Percentiles rank a stretch among this genome's conserved stretches.
Conservation (phyloP, 64 coral and sea anemone species). For the Montipora capricornis region DNA sequence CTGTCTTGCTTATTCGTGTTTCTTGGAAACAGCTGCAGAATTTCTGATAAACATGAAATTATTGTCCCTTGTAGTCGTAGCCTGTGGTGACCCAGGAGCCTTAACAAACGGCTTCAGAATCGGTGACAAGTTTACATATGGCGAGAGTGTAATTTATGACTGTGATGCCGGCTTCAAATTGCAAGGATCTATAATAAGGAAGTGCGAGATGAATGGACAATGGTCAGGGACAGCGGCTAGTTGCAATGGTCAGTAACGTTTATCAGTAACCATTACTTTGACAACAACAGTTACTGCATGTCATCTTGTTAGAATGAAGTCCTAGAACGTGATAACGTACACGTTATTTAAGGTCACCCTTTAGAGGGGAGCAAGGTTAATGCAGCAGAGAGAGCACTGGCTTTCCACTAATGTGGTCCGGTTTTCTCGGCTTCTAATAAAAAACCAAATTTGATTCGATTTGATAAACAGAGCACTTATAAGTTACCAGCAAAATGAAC, state of each 20-base stretch:
- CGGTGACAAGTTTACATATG: constrained; percentile 78
- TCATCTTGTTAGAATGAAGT: no score
- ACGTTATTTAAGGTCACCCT: no score
- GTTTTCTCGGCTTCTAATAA: no score
- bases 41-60: neutral
- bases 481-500: no score
- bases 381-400: no score
- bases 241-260: constrained; percentile 61
- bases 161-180: constrained; percentile 88
- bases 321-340: no score
- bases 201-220: constrained; percentile 73
- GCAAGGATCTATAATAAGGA: constrained; percentile 71
- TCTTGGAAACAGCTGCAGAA: neutral
- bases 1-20: no score
- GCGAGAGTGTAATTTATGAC: constrained; percentile 68
- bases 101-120: constrained; percentile 78
- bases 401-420: no score
- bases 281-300: neutral
- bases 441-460: no score
- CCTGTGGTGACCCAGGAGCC: constrained; percentile 80
- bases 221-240: constrained; percentile 81
- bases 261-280: no score
- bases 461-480: no score
- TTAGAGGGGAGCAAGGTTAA: no score
- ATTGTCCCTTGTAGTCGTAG: constrained; percentile 56